phyloP scores from a whole-genome alignment of 2,797 vertebrate species.

The Malurus leucopterus region DNA sequence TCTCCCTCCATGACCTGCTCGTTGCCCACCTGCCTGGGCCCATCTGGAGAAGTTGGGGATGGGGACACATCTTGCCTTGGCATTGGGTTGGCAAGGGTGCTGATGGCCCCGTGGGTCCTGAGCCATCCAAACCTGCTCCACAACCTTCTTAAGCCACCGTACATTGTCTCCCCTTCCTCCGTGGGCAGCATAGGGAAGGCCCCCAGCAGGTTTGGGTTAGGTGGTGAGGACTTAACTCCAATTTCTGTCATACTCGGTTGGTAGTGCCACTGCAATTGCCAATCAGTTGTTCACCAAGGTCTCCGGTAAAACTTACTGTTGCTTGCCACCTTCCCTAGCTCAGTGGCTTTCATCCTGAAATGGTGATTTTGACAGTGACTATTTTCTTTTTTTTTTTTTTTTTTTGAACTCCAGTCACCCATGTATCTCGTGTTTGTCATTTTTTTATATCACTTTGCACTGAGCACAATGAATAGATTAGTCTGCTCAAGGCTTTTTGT shows the following conservation, averaged over 20 bases:
- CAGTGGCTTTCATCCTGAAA: neutral
- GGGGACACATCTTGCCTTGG: fast-evolving
- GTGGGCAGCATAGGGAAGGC: neutral
- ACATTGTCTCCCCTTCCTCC: neutral
- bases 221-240: neutral
- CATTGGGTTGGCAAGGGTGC: neutral
- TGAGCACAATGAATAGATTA: neutral
- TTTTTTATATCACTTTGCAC: neutral
- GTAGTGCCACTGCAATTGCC: neutral
- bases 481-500: conserved; percentile 40
- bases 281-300: neutral
- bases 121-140: neutral
- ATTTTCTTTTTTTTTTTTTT: neutral
- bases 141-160: neutral
- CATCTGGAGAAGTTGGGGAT: neutral
- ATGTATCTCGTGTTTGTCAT: neutral
- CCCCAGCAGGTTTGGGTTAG: neutral
- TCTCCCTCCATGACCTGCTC: neutral
- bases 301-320: neutral
- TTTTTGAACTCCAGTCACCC: too few relatives aligned
- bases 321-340: neutral
- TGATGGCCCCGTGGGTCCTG: neutral
- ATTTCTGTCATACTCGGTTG: fast-evolving
- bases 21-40: neutral
- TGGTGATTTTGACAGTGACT: neutral